A percentile compares a stretch with the other conserved stretches of the same genome.
Conservation (phyloP, 2,113 vertebrate species). For the Marmota monax region DNA sequence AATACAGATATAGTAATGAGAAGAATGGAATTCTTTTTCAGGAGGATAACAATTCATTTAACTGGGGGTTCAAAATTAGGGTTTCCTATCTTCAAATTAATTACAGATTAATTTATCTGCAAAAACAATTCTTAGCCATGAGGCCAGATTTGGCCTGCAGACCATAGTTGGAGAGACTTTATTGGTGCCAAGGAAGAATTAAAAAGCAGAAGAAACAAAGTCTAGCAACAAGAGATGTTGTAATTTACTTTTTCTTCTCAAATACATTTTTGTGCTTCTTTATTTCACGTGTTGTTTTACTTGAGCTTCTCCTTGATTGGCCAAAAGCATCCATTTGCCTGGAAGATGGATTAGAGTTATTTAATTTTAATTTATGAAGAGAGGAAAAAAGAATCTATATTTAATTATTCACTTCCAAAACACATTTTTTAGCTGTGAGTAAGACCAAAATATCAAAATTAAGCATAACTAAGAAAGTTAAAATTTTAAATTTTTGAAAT, state of each 20-base stretch:
- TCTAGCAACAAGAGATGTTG: background rate
- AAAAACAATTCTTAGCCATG: background rate
- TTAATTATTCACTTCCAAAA: background rate
- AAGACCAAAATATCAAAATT: background rate
- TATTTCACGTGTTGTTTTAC: conserved; percentile 53
- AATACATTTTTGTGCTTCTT: conserved; percentile 14
- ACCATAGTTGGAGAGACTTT: background rate
- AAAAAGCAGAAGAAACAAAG: conserved; percentile 13
- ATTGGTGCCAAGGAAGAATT: background rate
- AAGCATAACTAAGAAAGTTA: background rate
- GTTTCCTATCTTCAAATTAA: background rate
- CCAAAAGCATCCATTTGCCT: background rate
- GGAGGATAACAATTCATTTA: background rate
- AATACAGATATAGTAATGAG: background rate
- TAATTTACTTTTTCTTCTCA: background rate
- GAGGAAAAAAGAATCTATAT: background rate
- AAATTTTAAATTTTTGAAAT: background rate
- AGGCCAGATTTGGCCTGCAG: background rate
- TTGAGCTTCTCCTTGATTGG: background rate
- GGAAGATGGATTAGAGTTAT: background rate
- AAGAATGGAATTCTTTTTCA: background rate
- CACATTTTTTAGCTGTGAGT: background rate
- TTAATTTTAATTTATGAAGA: background rate
- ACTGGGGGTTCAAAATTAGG: background rate
- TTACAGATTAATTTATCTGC: background rate